phyloP scores from a whole-genome alignment of 2,797 vertebrate genomes.

The Perodicticus potto region DNA sequence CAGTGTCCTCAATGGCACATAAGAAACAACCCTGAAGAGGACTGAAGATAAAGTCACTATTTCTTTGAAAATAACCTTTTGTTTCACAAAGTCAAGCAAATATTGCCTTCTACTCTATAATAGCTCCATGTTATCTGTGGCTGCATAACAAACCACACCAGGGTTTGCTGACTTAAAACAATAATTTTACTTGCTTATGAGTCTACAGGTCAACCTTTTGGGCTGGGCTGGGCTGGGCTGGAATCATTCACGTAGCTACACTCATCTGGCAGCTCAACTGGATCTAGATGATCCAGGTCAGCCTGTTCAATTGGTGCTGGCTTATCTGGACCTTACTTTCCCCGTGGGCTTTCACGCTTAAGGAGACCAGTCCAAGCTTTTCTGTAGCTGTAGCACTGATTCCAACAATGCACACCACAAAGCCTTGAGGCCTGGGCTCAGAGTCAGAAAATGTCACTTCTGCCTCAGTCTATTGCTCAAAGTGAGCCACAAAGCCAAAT shows the following conservation, averaged over 20 bases:
- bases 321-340: background rate
- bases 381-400: background rate
- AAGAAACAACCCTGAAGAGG: background rate
- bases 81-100: background rate
- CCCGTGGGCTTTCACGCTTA: background rate
- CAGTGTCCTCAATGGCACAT: background rate
- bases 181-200: background rate
- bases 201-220: background rate
- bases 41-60: too few relatives aligned
- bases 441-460: background rate
- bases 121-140: background rate
- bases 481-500: background rate
- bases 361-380: background rate
- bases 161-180: background rate
- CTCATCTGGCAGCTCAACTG: background rate
- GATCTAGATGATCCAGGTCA: background rate
- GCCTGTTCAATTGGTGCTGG: background rate
- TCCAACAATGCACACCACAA: background rate
- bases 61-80: background rate
- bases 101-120: background rate
- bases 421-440: background rate
- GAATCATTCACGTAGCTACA: background rate
- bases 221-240: background rate
- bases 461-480: background rate
- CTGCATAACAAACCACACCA: background rate